Evolutionary conservation across 2,888 invertebrate species (phyloP).

Genomic region (Caenorhabditis doughertyi): DNA sequence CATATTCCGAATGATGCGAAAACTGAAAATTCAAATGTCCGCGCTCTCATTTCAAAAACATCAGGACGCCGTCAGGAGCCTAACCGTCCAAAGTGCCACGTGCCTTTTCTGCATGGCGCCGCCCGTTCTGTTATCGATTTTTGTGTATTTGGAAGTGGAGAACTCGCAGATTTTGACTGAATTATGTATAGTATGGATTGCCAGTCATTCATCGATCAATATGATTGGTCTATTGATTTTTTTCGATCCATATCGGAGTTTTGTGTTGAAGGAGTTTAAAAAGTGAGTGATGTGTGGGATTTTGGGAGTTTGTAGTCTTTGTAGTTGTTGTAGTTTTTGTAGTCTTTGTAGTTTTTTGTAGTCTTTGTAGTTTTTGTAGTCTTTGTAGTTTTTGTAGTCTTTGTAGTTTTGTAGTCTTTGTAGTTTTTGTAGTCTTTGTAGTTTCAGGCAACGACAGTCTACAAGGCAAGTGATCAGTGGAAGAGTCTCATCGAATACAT

Average conservation of each 20-base stretch:
- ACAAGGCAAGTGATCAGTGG: too few relatives aligned
- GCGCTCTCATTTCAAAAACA: neutral
- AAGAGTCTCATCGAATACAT: too few relatives aligned
- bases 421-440: too few relatives aligned
- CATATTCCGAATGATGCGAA: conserved; percentile 16
- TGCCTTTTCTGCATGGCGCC: neutral
- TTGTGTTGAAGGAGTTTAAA: too few relatives aligned
- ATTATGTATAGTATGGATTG: conserved; percentile 1
- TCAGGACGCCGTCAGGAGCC: neutral
- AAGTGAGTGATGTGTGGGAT: too few relatives aligned
- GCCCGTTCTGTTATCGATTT: neutral
- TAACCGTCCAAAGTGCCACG: conserved; percentile 2
- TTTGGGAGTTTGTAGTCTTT: too few relatives aligned
- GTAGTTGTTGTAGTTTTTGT: too few relatives aligned
- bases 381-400: too few relatives aligned
- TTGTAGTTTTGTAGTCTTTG: too few relatives aligned
- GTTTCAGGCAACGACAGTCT: too few relatives aligned
- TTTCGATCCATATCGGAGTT: neutral
- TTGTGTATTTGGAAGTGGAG: neutral
- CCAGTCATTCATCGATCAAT: neutral
- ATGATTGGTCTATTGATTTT: conserved; percentile 4
- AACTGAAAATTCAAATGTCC: conserved; percentile 16
- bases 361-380: too few relatives aligned
- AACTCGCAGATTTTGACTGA: neutral
- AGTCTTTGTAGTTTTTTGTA: too few relatives aligned